Evolutionary conservation across 1,140 invertebrate genomes (phyloP).

Genomic region (Drosophila quadrilineata): DNA sequence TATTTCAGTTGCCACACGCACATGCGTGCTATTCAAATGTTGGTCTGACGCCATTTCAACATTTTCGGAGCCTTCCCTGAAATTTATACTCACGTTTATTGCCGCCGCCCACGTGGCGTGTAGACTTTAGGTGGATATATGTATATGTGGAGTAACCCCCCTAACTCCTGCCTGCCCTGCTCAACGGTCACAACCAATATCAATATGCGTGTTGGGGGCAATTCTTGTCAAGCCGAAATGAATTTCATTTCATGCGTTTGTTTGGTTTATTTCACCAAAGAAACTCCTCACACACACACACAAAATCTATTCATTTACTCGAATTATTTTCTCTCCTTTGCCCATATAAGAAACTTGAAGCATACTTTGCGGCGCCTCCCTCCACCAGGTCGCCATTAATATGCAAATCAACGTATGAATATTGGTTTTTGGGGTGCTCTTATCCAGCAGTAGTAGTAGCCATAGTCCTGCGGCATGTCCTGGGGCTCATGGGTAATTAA

Average conservation of each 20-base stretch:
- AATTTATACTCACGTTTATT: slow-evolving; percentile 73
- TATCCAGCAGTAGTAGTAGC: too few relatives aligned
- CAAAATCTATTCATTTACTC: slow-evolving; percentile 28
- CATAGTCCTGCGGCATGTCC: slow-evolving; percentile 5
- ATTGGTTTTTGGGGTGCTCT: too few relatives aligned
- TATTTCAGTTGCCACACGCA: slow-evolving; percentile 50
- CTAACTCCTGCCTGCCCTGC: neutral
- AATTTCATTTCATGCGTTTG: slow-evolving; percentile 47
- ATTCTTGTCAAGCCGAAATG: slow-evolving; percentile 30
- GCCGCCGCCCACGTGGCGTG: slow-evolving; percentile 34
- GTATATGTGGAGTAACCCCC: neutral
- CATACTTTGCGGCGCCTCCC: slow-evolving; percentile 18
- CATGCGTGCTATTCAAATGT: slow-evolving; percentile 76
- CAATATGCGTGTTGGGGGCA: slow-evolving; percentile 8
- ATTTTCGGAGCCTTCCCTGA: slow-evolving; percentile 46
- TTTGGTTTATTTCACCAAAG: slow-evolving; percentile 28
- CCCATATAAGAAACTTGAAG: slow-evolving; percentile 28
- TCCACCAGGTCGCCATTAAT: neutral
- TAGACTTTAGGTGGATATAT: neutral
- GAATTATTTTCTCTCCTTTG: slow-evolving; percentile 21
- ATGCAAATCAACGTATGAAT: slow-evolving; percentile 16
- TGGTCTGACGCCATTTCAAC: slow-evolving; percentile 66
- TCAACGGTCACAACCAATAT: too few relatives aligned
- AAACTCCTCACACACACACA: slow-evolving; percentile 24
- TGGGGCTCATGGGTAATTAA: slow-evolving; percentile 54